Evolutionary conservation across 2,888 invertebrate genomes (phyloP).

Genomic region (Mycalesis mineus): DNA sequence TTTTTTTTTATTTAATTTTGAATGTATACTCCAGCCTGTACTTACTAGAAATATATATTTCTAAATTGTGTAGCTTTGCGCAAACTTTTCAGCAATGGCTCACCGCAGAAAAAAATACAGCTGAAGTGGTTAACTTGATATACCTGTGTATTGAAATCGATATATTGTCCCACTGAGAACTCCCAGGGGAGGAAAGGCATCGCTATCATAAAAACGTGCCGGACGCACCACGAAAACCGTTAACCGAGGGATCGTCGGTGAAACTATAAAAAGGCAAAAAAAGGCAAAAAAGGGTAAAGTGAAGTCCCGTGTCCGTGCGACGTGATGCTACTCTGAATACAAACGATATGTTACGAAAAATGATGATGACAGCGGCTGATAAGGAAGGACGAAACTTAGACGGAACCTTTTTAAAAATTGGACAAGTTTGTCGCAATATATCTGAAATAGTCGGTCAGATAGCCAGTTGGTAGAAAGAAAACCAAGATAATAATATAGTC

Average conservation of each 20-base stretch:
- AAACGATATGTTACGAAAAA: conserved; percentile 48
- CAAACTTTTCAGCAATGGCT: no score
- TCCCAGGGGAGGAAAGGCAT: not conserved
- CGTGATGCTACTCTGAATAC: conserved; percentile 53
- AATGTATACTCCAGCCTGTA: no score
- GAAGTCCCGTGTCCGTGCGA: conserved; percentile 50
- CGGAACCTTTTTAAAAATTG: conserved; percentile 42
- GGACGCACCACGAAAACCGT: conserved; percentile 20
- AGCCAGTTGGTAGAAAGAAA: no score
- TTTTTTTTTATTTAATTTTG: no score
- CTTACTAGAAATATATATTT: no score
- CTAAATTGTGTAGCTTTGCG: no score
- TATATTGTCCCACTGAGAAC: conserved; percentile 1
- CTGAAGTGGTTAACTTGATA: no score
- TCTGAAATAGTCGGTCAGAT: no score
- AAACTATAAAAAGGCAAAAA: conserved; percentile 25
- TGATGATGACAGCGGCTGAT: conserved; percentile 40
- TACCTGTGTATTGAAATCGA: conserved; percentile 1
- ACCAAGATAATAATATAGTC: no score
- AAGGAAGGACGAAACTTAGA: not conserved
- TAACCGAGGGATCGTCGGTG: conserved; percentile 24
- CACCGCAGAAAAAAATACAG: no score
- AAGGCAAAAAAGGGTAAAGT: conserved; percentile 43
- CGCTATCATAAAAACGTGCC: conserved; percentile 30
- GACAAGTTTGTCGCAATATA: not conserved